Conservation (phyloP, 2,797 vertebrate species). For the Cygnus olor region DNA sequence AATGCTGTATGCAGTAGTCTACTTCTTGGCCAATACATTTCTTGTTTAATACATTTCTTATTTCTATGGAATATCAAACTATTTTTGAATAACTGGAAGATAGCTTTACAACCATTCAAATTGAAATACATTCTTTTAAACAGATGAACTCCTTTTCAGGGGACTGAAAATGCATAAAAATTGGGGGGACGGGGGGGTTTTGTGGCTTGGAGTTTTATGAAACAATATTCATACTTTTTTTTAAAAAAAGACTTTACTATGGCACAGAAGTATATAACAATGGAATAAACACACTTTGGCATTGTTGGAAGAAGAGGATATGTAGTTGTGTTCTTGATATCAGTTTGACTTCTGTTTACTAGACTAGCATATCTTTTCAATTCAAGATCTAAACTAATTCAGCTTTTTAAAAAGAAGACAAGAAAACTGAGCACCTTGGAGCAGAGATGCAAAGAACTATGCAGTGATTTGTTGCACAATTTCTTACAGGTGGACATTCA, state of each 20-base stretch:
- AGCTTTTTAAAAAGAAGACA: background rate
- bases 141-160: background rate
- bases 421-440: background rate
- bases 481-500: constrained; percentile 88
- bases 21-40: background rate
- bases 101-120: background rate
- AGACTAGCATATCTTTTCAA: background rate
- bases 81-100: fast-evolving
- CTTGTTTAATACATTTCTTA: background rate
- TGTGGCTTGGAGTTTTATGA: background rate
- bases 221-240: background rate
- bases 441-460: background rate
- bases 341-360: background rate
- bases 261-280: fast-evolving
- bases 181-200: background rate
- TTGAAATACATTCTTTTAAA: background rate
- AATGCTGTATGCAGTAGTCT: background rate
- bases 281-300: background rate
- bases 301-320: background rate
- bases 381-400: background rate
- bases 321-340: background rate
- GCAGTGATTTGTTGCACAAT: background rate
- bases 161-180: background rate
- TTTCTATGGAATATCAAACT: background rate
- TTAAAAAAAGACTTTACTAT: background rate